Evolutionary conservation across 2,888 invertebrate genomes (phyloP), one percentile per base, ranked within the genome.

Genomic region (Drosophila tripunctata): DNA sequence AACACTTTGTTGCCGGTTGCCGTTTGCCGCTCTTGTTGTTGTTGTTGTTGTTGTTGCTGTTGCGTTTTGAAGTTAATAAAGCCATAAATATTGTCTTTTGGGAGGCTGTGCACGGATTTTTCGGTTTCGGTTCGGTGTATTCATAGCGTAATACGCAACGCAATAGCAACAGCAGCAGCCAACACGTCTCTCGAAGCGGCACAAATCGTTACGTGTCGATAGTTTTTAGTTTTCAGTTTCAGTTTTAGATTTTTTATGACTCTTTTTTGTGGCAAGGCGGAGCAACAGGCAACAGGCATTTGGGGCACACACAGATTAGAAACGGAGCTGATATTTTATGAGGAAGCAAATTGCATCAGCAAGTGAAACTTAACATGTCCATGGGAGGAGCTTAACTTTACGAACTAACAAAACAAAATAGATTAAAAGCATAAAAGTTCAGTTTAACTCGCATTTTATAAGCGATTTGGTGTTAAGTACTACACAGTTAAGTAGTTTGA

Each of bases 11-110:
- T 73, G 73, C 70, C 70, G 56, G 38, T 60, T 51, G 44, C 38
- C 43, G 65, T 45, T 47, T 57, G 43, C 43, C 19, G 48, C 57
- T 27, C 43, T 8, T 44, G 48, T 19, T 51, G 57, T 62, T 55
- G 62, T 51, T 50, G 67, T 19, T 40, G 51, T 24, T 24, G 65
- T 22, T 22, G 69, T 36, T 62, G 69, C 81, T 72, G 82, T 83
- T 85, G 80, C 81, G 83, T 85, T 82, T 85, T 83, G 72, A 56
- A 86, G 81, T 81, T 81, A 86, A 81, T 81, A 81, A 81, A 81
- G 81, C 58, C 81, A 81, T 81, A 81, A 81, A 81, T 81, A 86
- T 80, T 81, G 72, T 86, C 78, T 76, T 76, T 82, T 27, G 27
- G 76, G 85, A 67, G 81, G 78, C 84, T 80, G 70, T 67, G 75